Conservation (phyloP, 1,140 invertebrate species). For the Pseudomyrmex gracilis region DNA sequence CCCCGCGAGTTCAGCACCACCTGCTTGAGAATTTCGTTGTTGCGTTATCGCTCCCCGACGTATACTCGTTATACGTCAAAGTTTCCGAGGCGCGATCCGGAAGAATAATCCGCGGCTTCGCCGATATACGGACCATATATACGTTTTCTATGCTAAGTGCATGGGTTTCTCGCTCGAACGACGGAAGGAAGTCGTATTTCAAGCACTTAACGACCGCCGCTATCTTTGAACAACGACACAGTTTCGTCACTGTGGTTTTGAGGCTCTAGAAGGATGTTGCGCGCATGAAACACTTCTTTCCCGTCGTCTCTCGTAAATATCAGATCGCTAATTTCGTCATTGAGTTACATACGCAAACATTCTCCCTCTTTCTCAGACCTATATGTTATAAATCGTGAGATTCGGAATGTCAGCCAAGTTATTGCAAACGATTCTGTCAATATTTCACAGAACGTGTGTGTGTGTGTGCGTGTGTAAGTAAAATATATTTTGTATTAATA, state of each 20-base stretch:
- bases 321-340: too few relatives aligned
- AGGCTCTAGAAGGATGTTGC: background rate
- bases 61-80: conserved; percentile 5
- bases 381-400: too few relatives aligned
- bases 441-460: background rate
- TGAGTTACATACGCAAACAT: too few relatives aligned
- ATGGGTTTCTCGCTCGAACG: conserved; percentile 30
- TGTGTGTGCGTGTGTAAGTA: too few relatives aligned
- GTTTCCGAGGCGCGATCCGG: conserved; percentile 51
- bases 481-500: too few relatives aligned
- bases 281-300: background rate
- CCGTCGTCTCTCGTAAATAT: conserved; percentile 1
- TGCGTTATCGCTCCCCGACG: conserved; percentile 70
- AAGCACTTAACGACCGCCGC: conserved; percentile 51
- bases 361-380: too few relatives aligned
- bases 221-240: conserved; percentile 45
- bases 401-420: background rate
- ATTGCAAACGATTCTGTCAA: background rate
- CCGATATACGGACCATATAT: conserved; percentile 34
- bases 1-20: conserved; percentile 42
- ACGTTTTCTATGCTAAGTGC: background rate
- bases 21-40: conserved; percentile 70
- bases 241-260: conserved; percentile 12
- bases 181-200: conserved; percentile 69
- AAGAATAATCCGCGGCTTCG: conserved; percentile 52